Evolutionary conservation across 1,140 invertebrate genomes (phyloP).

Genomic region (Coenobita brevimanus): DNA sequence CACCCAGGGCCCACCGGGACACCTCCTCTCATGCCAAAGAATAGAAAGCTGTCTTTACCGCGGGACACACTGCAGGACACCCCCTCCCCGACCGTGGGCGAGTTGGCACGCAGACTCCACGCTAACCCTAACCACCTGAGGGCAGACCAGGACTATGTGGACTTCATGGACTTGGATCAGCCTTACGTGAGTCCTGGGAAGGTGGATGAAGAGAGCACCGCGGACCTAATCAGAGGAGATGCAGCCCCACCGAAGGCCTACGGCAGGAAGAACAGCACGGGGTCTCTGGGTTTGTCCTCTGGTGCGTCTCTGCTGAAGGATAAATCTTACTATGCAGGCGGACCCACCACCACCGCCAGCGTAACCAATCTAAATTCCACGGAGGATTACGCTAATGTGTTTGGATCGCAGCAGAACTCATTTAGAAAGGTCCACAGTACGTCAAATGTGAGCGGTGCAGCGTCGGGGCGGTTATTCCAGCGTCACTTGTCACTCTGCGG

Average conservation of each 20-base stretch:
- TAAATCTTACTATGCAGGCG: constrained; percentile 27
- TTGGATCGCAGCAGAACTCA: constrained; percentile 12
- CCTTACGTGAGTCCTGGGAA: constrained; percentile 43
- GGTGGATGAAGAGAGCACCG: constrained; percentile 3
- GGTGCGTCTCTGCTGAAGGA: constrained; percentile 40
- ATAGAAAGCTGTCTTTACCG: constrained; percentile 49
- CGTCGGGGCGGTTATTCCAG: constrained; percentile 39
- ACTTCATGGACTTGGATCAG: constrained; percentile 51
- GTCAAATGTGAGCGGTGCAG: constrained; percentile 40
- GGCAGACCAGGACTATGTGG: constrained; percentile 49
- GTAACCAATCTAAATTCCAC: constrained; percentile 49
- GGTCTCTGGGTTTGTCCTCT: constrained; percentile 46
- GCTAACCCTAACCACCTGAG: constrained; percentile 50
- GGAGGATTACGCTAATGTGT: constrained; percentile 16
- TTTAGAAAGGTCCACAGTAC: constrained; percentile 61
- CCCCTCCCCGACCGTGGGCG: constrained; percentile 25
- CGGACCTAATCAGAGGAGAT: constrained; percentile 19
- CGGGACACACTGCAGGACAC: constrained; percentile 39
- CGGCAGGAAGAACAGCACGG: constrained; percentile 64
- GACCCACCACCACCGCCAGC: constrained; percentile 42
- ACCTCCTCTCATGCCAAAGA: constrained; percentile 6
- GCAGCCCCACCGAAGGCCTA: constrained; percentile 35
- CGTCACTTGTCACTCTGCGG: constrained; percentile 54
- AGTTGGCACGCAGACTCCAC: constrained; percentile 48
- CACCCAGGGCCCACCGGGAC: constrained; percentile 24